phyloP scores from a whole-genome alignment of 2,888 invertebrate genomes.

The Auanema sp. region DNA sequence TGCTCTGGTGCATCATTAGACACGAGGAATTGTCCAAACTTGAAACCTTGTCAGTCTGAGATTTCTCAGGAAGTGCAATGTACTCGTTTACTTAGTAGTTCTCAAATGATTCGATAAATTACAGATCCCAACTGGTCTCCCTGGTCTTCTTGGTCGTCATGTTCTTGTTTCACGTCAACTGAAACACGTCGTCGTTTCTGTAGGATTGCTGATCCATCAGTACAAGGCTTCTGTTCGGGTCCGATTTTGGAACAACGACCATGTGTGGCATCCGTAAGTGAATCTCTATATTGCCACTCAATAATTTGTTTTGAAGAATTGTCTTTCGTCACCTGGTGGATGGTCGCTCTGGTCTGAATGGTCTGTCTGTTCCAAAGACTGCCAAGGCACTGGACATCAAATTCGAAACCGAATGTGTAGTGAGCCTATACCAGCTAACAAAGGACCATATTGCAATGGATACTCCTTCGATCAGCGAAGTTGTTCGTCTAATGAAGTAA shows the following conservation, averaged over 20 bases:
- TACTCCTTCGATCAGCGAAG: slow-evolving; percentile 62
- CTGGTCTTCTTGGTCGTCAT: slow-evolving; percentile 59
- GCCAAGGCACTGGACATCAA: slow-evolving; percentile 56
- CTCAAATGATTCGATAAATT: neutral
- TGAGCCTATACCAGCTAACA: slow-evolving; percentile 59
- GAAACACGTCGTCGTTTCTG: slow-evolving; percentile 60
- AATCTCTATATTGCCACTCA: slow-evolving; percentile 3
- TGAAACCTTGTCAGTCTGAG: slow-evolving; percentile 62
- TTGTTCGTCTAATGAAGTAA: slow-evolving; percentile 34
- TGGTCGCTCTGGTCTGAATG: slow-evolving; percentile 62
- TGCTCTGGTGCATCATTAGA: slow-evolving; percentile 64
- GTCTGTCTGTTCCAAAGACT: slow-evolving; percentile 59
- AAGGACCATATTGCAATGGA: slow-evolving; percentile 62
- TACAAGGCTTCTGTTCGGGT: slow-evolving; percentile 61
- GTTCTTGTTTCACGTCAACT: slow-evolving; percentile 61
- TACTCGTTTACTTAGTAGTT: neutral
- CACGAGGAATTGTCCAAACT: slow-evolving; percentile 69
- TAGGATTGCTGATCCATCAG: slow-evolving; percentile 50
- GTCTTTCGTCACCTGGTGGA: slow-evolving; percentile 43
- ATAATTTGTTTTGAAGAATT: slow-evolving; percentile 14
- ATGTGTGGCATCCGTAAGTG: slow-evolving; percentile 43
- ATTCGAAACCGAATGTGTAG: slow-evolving; percentile 63
- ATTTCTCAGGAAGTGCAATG: too few relatives aligned
- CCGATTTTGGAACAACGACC: slow-evolving; percentile 53
- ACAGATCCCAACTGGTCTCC: slow-evolving; percentile 54